Evolutionary conservation across 1,140 invertebrate species (phyloP).

Genomic region (Neomicropteryx cornuta): DNA sequence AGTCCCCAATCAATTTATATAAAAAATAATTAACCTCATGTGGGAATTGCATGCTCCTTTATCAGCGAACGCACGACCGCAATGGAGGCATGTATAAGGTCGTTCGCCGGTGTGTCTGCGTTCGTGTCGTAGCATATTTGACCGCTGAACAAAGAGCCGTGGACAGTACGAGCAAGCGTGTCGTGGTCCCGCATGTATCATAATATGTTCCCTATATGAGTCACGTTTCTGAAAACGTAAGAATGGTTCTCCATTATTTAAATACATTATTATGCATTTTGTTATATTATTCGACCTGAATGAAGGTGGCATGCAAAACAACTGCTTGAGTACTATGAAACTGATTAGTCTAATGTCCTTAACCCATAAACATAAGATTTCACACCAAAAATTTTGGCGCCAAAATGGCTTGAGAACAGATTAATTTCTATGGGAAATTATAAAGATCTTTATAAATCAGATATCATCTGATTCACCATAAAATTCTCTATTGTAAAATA

Average conservation of each 20-base stretch:
- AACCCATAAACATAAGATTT: no score
- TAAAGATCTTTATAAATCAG: no score
- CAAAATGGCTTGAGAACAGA: no score
- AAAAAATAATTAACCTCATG: conserved; percentile 30
- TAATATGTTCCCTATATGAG: conserved; percentile 41
- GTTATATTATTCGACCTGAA: background rate
- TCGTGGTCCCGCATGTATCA: conserved; percentile 41
- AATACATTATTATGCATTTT: background rate
- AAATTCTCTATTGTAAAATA: no score
- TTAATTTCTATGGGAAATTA: no score
- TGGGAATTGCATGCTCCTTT: conserved; percentile 45
- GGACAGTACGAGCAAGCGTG: conserved; percentile 44
- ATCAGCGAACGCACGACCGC: conserved; percentile 40
- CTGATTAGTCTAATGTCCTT: no score
- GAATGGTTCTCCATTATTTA: conserved; percentile 1
- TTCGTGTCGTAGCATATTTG: conserved; percentile 43
- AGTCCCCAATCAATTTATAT: no score
- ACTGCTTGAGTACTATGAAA: no score
- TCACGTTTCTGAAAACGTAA: conserved; percentile 33
- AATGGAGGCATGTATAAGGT: conserved; percentile 42
- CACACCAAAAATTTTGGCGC: no score
- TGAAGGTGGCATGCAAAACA: background rate
- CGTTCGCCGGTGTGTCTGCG: conserved; percentile 42
- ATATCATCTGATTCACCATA: no score
- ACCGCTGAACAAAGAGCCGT: conserved; percentile 43